These are phyloP conservation scores for Cordylochernes scorpioides DNA, from an alignment of 2,888 invertebrate species.

Conservation along the genomic window DNA sequence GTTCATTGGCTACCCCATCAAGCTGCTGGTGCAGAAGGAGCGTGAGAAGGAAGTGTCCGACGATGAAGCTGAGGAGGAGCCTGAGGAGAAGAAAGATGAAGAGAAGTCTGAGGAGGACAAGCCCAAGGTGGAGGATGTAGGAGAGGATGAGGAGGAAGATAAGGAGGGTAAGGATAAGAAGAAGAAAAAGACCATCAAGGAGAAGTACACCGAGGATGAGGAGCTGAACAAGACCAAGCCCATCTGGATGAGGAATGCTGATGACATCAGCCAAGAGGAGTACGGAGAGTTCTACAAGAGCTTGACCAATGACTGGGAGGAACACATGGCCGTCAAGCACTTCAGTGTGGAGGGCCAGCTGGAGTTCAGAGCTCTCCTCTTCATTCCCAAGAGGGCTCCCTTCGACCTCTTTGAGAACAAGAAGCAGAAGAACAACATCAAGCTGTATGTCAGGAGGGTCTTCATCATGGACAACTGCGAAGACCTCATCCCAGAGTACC, in stretches of 20 bases:
- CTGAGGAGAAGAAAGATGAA: conserved; percentile 14
- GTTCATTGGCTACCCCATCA: conserved; percentile 93
- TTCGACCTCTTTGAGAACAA: conserved; percentile 96
- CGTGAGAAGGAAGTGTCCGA: conserved; percentile 86
- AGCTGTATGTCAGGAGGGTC: conserved; percentile 82
- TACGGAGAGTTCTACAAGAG: conserved; percentile 97
- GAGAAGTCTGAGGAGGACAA: conserved; percentile 15
- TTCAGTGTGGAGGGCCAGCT: conserved; percentile 78
- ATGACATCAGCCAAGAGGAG: conserved; percentile 83
- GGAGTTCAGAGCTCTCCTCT: conserved; percentile 76
- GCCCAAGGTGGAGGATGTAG: conserved; percentile 29
- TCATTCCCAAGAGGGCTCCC: conserved; percentile 70
- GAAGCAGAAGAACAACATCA: conserved; percentile 94
- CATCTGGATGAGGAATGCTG: conserved; percentile 87
- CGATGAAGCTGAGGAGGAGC: conserved; percentile 44
- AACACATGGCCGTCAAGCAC: conserved; percentile 82
- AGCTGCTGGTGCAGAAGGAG: conserved; percentile 71
- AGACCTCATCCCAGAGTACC: conserved; percentile 88
- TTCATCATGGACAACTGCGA: conserved; percentile 99
- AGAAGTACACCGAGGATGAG: conserved; percentile 92
- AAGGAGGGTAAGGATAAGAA: conserved; percentile 50
- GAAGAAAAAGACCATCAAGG: conserved; percentile 77
- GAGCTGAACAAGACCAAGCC: conserved; percentile 95
- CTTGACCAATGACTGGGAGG: conserved; percentile 90
- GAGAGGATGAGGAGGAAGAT: conserved; percentile 36